phyloP scores from a whole-genome alignment of 2,888 invertebrate species.

The Prosapia bicincta region DNA sequence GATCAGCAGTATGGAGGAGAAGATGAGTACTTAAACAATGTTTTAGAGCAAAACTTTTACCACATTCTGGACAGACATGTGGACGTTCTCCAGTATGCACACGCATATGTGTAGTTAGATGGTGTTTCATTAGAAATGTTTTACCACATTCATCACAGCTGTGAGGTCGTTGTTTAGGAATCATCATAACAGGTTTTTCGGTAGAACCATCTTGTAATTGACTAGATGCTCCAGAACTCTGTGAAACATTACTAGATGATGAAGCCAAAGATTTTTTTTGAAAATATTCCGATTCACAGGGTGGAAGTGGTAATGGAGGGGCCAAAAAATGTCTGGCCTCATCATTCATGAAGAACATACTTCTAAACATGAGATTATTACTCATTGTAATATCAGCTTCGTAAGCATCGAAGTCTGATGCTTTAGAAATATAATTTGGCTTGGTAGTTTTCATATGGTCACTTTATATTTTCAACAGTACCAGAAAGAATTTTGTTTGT shows the following conservation, averaged over 20 bases:
- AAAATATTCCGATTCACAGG: slow-evolving; percentile 39
- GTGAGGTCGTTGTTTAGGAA: slow-evolving; percentile 42
- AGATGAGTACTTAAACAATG: slow-evolving; percentile 66
- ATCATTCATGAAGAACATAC: slow-evolving; percentile 42
- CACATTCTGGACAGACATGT: slow-evolving; percentile 43
- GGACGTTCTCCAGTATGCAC: slow-evolving; percentile 60
- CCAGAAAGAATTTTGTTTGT: neutral
- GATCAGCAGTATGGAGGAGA: slow-evolving; percentile 72
- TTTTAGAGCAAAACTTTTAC: slow-evolving; percentile 44
- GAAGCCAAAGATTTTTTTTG: slow-evolving; percentile 34
- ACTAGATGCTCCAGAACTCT: neutral
- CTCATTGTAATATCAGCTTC: slow-evolving; percentile 35
- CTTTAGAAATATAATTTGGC: neutral
- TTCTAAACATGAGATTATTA: slow-evolving; percentile 40
- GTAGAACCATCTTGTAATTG: neutral
- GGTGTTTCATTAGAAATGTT: slow-evolving; percentile 43
- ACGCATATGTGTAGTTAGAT: slow-evolving; percentile 68
- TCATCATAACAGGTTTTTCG: slow-evolving; percentile 12
- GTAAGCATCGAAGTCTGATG: neutral
- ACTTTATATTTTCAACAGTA: neutral
- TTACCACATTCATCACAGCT: slow-evolving; percentile 43
- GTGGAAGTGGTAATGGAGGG: slow-evolving; percentile 38
- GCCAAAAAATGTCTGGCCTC: slow-evolving; percentile 41
- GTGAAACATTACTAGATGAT: neutral
- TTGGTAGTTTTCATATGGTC: neutral